A percentile compares a stretch with the other conserved stretches of the same genome.
Evolutionary conservation across 2,797 vertebrate genomes (phyloP).

Genomic region (Parotocinclus haroldoi): DNA sequence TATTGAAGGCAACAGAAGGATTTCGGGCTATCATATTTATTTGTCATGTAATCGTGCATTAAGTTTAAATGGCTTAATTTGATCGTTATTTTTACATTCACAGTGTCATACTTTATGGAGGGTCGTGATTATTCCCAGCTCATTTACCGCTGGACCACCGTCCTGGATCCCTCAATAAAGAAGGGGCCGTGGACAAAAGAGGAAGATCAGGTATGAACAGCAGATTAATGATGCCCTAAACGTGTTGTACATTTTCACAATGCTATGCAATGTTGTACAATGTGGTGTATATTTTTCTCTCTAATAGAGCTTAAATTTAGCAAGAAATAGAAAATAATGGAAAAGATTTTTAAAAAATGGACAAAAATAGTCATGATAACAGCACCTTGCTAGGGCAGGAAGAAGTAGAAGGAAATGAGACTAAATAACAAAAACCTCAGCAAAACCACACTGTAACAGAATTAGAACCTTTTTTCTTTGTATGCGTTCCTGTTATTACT

Average conservation of each 20-base stretch:
- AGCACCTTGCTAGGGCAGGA: background rate
- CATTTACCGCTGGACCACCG: conserved; percentile 85
- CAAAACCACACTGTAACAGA: too few species aligned
- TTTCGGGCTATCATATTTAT: background rate
- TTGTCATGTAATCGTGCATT: background rate
- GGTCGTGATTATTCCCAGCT: conserved; percentile 83
- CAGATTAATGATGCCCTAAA: background rate
- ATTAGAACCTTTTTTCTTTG: too few species aligned
- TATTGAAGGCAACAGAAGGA: background rate
- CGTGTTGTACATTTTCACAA: too few species aligned
- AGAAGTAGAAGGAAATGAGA: background rate
- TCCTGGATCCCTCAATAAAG: conserved; percentile 81
- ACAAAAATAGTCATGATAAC: too few species aligned
- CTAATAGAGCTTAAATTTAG: too few species aligned
- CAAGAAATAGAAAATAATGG: too few species aligned
- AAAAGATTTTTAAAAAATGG: too few species aligned
- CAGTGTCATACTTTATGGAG: conserved; percentile 94
- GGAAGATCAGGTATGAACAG: conserved; percentile 75
- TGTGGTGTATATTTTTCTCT: too few species aligned
- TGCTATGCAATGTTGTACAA: too few species aligned
- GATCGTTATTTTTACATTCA: background rate
- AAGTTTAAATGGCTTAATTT: background rate
- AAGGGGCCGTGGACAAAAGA: conserved; percentile 81
- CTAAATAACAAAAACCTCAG: too few species aligned
- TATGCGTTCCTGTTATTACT: too few species aligned